Evolutionary conservation across 1,140 invertebrate species (phyloP), one percentile per base, ranked within the genome.

Genomic region (Oryzaephilus surinamensis): DNA sequence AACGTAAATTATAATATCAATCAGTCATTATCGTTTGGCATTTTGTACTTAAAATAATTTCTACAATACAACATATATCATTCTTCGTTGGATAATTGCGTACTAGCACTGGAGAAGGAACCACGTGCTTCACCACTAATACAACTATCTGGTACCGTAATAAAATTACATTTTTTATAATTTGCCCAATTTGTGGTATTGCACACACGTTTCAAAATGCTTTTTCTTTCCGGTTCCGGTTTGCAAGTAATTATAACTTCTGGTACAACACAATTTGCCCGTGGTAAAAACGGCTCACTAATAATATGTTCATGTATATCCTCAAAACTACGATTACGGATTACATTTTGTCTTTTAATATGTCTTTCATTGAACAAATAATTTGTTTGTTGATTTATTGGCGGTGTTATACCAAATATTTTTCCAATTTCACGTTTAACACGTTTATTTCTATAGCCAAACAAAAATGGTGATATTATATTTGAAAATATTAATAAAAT

Each of bases 371-470:
- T 12, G 10, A 35, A 16, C 7, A 23, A 14, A 17, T 42, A n/a
- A n/a, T n/a, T n/a, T n/a, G n/a, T n/a, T 34, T 23, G 14, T 26
- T 8, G 33, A n/a, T 20, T 36, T 20, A 61, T 58, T 32, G 61
- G 54, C 21, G 51, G 54, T 34, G 61, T 49, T 39, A 74, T 58
- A 39, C 73, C 68, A 39, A 77, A 72, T 45, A 80, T 61, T 35
- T 74, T 70, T 21, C 70, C 65, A 2, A 77, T 68, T 48, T 86
- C 83, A 4, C 80, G 66, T 46, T 84, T 77, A 7, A 86, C 77
- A 2, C 82, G 69, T 14, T 78, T 72, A 18, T 81, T 86, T 4
- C 84, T 72, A 52, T 84, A 78, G 6, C 81, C 82, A 58, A 87
- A 88, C 14, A 88, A 65, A 55, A 85, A 73, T 0, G 84, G 83